Evolutionary conservation across 2,113 vertebrate genomes (phyloP), one percentile per base, ranked within the genome.

Genomic region (Serinus canaria): DNA sequence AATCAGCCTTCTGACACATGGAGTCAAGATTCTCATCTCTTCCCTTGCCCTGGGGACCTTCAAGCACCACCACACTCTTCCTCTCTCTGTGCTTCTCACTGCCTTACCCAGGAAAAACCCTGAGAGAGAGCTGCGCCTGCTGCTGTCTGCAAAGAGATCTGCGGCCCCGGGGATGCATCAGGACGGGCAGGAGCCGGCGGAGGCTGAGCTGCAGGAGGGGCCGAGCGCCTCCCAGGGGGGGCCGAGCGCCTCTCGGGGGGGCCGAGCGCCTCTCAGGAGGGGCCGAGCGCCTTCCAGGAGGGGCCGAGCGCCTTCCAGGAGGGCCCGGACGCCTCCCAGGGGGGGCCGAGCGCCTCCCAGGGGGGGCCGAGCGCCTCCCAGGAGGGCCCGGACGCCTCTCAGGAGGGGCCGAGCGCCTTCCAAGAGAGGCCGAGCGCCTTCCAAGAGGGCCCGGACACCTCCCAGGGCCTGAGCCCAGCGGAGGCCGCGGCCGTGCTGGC

Each of bases 221-320:
- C 46, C 11, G 41, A 41, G 41, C 6, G 41, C 41, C 41, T 41
- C 6, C 41, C 95, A 66, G 52, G 90, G 93, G 37, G 66, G 73
- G 35, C 90, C 59, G 56, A n/a, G 41, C 1, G 25, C 1, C 1
- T 18, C 8, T 7, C 47, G 15, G 47, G 47, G 13, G 52, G 52
- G 18, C 25, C 6, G 25, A 15, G 50, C 4, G 9, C 25, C 25
- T 10, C 9, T 15, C 95, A 62, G 55, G 92, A 93, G 37, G 69
- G 73, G 35, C 90, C 68, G 56, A 33, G 44, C 1, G 20, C 1
- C 1, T 94, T 93, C 87, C 94, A 39, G 39, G 10, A 96, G 93
- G 96, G 93, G 87, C 66, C 95, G 95, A 93, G 87, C 8, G n/a
- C 87, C 41, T 41, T 13, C 41, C 95, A 62, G 52, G 91, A 94